Conservation (phyloP, 2,888 invertebrate genomes). For the Parnassius orleans region DNA sequence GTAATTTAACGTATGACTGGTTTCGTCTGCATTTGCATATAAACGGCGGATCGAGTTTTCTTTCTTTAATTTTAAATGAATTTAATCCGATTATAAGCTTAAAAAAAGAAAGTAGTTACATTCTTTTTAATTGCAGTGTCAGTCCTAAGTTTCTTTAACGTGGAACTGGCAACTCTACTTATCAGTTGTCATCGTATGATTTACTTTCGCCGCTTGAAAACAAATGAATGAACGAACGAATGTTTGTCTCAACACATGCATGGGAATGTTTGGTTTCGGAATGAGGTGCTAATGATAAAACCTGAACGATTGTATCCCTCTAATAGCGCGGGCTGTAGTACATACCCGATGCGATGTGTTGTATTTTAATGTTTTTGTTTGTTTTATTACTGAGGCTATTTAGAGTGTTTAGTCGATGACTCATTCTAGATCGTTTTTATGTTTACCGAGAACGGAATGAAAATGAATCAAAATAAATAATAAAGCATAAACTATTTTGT, state of each 20-base stretch:
- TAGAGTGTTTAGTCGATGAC: not conserved
- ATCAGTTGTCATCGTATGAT: not conserved
- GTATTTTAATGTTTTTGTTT: not conserved
- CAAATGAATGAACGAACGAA: too few species aligned
- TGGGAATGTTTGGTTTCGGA: too few species aligned
- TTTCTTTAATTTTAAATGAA: not conserved
- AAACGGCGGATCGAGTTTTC: too few species aligned
- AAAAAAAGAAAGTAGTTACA: not conserved
- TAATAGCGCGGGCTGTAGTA: not conserved
- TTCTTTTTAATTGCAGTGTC: not conserved
- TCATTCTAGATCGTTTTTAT: too few species aligned
- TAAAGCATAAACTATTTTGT: too few species aligned
- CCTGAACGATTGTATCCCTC: not conserved
- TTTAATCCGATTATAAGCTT: not conserved
- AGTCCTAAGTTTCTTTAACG: not conserved
- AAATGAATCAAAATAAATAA: too few species aligned
- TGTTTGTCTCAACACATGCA: too few species aligned
- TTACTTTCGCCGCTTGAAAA: constrained; percentile 9
- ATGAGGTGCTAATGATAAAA: constrained; percentile 6
- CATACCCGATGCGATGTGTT: too few species aligned
- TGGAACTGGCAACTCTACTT: constrained; percentile 10
- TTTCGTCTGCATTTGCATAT: too few species aligned
- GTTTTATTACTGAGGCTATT: not conserved
- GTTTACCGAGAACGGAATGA: too few species aligned
- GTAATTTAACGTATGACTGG: too few species aligned